phyloP scores from a whole-genome alignment of 2,797 vertebrate genomes.

The Prunella strophiata region DNA sequence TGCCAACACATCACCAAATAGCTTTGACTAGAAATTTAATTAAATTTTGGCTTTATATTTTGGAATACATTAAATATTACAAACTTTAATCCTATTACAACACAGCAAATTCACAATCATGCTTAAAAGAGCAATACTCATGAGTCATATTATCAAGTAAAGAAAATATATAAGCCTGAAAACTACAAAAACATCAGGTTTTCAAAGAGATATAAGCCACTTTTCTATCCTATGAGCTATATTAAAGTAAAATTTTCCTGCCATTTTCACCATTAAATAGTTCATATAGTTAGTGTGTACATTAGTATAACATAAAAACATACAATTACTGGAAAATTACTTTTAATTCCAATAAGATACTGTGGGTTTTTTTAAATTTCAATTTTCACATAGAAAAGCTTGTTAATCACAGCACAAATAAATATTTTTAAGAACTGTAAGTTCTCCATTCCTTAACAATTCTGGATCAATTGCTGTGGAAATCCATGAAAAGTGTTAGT shows the following conservation, averaged over 20 bases:
- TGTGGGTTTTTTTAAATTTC: fast-evolving
- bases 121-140: not conserved
- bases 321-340: not conserved
- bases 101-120: not conserved
- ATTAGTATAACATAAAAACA: not conserved
- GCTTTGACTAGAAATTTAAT: not conserved
- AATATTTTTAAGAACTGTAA: not conserved
- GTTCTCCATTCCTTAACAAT: not conserved
- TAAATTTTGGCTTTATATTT: not conserved
- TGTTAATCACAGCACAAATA: not conserved
- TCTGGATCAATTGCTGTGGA: not conserved
- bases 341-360: not conserved
- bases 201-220: not conserved
- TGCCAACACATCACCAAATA: not conserved
- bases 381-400: not conserved
- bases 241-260: not conserved
- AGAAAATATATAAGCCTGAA: not conserved
- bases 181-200: not conserved
- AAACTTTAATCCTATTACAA: not conserved
- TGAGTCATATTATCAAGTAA: not conserved
- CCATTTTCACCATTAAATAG: not conserved
- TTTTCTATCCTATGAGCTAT: not conserved
- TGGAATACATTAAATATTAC: not conserved
- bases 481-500: not conserved
- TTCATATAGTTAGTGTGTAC: not conserved